phyloP scores from a whole-genome alignment of 2,113 vertebrate species.

The Acanthochromis polyacanthus region DNA sequence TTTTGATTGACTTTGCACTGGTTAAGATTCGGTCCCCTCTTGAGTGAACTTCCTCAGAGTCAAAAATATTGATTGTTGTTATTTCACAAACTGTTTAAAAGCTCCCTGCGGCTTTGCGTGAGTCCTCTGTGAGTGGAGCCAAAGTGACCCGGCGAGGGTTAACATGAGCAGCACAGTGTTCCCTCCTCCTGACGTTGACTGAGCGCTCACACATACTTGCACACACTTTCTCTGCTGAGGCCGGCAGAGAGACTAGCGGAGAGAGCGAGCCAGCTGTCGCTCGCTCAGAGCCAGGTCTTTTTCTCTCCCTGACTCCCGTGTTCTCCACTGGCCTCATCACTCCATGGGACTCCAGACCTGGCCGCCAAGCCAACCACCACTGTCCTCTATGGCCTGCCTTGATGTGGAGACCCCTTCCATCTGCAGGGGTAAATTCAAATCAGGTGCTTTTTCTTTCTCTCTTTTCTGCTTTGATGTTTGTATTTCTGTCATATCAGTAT shows the following conservation, averaged over 20 bases:
- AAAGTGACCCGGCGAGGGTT: slow-evolving; percentile 76
- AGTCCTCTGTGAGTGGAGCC: slow-evolving; percentile 36
- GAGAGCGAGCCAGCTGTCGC: slow-evolving; percentile 56
- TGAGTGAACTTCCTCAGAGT: slow-evolving; percentile 21
- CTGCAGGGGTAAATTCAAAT: slow-evolving; percentile 83
- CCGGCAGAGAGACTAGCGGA: slow-evolving; percentile 62
- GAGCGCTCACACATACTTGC: slow-evolving; percentile 39
- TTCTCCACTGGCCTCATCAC: slow-evolving; percentile 63
- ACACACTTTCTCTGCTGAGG: slow-evolving; percentile 59
- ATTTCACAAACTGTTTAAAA: slow-evolving; percentile 20
- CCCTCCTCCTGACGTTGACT: slow-evolving; percentile 78
- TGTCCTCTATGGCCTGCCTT: slow-evolving; percentile 83
- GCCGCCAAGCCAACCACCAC: slow-evolving; percentile 61
- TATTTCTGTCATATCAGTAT: background rate
- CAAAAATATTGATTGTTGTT: slow-evolving; percentile 9
- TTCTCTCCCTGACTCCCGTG: slow-evolving; percentile 45
- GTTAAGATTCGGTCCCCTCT: slow-evolving; percentile 12
- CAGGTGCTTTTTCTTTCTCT: slow-evolving; percentile 66
- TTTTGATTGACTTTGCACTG: slow-evolving; percentile 36
- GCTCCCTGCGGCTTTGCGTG: slow-evolving; percentile 4
- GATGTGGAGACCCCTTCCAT: slow-evolving; percentile 83
- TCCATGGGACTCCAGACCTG: slow-evolving; percentile 85
- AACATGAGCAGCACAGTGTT: slow-evolving; percentile 65
- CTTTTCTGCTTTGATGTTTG: slow-evolving; percentile 12
- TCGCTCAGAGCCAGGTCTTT: slow-evolving; percentile 56